Base-by-base conservation (phyloP, 2,797 vertebrate genomes). In the Artibeus jamaicensis region DNA sequence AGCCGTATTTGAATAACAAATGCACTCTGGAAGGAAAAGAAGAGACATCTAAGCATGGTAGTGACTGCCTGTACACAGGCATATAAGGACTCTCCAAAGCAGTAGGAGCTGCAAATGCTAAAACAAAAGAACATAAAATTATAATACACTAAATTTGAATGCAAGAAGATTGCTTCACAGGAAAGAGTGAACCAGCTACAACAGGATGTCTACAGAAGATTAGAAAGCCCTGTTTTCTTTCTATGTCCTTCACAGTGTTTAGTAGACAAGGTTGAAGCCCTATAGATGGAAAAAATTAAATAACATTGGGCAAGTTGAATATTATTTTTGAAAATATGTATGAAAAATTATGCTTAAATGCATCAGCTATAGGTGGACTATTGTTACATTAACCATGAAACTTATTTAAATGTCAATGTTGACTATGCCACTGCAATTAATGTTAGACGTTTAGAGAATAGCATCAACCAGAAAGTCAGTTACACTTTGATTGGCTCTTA, bases 1-100 rank as follows among this genome's bases (percentile, higher is more conserved):
- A 91, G 5, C 0, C 26, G 7, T 87, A 74, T 57, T 90, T 94
- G 96, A 96, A 91, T 83, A 97, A 82, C 2, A 92, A 96, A 86
- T 24, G 65, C 59, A 65, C 1, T 1, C 21, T 84, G 90, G 46
- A 24, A 81, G 34, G 34, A 10, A 0, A 16, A 21, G 79, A 71
- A 57, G 29, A 65, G 62, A 65, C 14, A 34, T 32, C 76, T 79
- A 89, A 77, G n/a, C 42, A 26, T 9, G 87, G 24, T 68, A 24
- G 15, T 67, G 91, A 91, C 68, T 50, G 89, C 88, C 73, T 82
- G 2, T 62, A 68, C 5, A 55, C n/a, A 91, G 1, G 16, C 39
- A 78, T 32, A 42, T 59, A 70, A 67, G 70, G 6, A 96, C 21
- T 2, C 39, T 70, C 11, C 68, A 78, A 96, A 22, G 12, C 57